Base-by-base conservation (phyloP, 1,140 invertebrate species). In the Danaus melanippus region DNA sequence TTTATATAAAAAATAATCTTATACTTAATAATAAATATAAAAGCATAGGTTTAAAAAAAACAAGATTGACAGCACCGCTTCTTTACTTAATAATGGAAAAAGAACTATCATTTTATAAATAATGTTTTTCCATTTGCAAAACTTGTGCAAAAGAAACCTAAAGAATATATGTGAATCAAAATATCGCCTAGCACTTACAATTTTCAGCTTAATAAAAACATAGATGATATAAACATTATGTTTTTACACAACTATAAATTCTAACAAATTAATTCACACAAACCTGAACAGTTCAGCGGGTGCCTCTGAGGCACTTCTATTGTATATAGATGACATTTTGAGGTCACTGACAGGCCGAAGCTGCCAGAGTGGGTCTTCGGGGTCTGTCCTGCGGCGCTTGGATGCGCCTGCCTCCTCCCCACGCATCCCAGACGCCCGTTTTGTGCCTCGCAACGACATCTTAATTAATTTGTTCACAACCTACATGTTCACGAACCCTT, bases 261-360 rank as follows among this genome's bases (percentile, higher is more conserved):
- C 7, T 42, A 21, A 43, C 15, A 10, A 48, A 53, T 15, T 15
- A 15, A 15, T 15, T 15, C 47, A 62, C 71, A 85, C 82, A 77
- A 82, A 90, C 89, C 89, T 90, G 89, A 94, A 94, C 57, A 94
- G 89, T 89, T 97, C 95, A 67, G 95, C 95, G 49, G 95, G 95
- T 73, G 94, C 93, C 84, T 96, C 95, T 40, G 93, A 93, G 58
- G 94, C 93, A 78, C 92, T 95, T 68, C 95, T 91, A 84, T 97
- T 96, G 84, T 96, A 97, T 74, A 96, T 96, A 75, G 92, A 93
- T 71, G 92, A 92, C 88, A 94, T 93, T 87, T 96, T 96, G 74
- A 96, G 91, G 86, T 96, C 94, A 82, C 91, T 93, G 71, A 94
- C 90, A 68, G 94, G 92, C 60, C 94, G 90, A 65, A 94, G 92